These are phyloP conservation scores for Apolygus lucorum DNA, from an alignment of 1,140 invertebrate genomes.

Conservation along the genomic window DNA sequence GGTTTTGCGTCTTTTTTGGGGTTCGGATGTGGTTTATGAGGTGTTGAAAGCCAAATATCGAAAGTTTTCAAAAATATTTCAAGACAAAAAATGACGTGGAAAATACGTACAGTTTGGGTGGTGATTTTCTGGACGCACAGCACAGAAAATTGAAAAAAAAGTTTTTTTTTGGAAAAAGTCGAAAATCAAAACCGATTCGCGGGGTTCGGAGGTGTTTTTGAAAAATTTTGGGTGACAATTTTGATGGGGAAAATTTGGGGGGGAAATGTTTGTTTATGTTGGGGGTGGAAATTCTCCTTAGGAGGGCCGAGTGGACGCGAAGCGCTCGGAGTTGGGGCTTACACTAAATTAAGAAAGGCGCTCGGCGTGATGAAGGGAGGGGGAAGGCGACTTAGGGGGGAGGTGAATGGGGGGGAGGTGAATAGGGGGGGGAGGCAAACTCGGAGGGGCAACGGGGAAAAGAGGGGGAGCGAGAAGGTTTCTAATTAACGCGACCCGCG, in stretches of 20 bases:
- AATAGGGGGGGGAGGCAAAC: background rate
- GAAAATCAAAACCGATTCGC: background rate
- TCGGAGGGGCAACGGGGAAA: too few species aligned
- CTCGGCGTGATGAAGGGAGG: background rate
- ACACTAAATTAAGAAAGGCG: constrained; percentile 13
- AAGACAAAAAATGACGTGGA: background rate
- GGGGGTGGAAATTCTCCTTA: too few species aligned
- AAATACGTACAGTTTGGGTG: constrained; percentile 2
- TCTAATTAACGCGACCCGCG: too few species aligned
- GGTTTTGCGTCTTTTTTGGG: too few species aligned
- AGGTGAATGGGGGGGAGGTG: background rate
- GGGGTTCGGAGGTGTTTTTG: background rate
- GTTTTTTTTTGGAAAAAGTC: background rate
- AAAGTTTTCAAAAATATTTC: background rate
- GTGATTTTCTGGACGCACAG: constrained; percentile 6
- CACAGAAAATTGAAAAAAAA: constrained; percentile 6
- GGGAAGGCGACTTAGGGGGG: background rate
- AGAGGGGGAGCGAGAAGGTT: too few species aligned
- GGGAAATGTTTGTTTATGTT: background rate
- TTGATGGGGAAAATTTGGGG: background rate
- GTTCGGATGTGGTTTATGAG: background rate
- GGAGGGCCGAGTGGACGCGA: background rate
- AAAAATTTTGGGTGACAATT: background rate
- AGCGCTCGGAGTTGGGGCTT: constrained; percentile 12
- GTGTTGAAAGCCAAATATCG: background rate